phyloP scores from a whole-genome alignment of 2,113 vertebrate species.

The Vidua chalybeata region DNA sequence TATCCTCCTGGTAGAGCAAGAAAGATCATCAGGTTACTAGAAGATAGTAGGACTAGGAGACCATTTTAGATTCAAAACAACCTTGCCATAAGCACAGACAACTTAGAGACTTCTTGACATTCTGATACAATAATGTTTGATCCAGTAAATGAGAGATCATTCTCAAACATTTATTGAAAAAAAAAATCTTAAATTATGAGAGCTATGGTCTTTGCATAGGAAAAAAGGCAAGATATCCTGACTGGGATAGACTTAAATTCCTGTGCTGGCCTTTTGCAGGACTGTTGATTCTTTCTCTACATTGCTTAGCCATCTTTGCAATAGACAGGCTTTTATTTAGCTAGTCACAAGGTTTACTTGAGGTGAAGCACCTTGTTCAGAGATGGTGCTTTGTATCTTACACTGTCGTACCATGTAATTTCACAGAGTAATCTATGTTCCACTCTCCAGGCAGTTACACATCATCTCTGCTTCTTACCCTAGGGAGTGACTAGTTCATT shows the following conservation, averaged over 20 bases:
- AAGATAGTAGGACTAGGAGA: not conserved
- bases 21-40: not conserved
- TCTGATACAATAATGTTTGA: not conserved
- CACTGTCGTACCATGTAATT: not conserved
- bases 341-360: not conserved
- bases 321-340: not conserved
- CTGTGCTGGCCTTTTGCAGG: not conserved
- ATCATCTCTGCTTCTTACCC: slow-evolving; percentile 11
- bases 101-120: not conserved
- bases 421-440: not conserved
- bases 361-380: slow-evolving; percentile 3
- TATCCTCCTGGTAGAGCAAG: not conserved
- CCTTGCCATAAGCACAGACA: not conserved
- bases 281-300: not conserved
- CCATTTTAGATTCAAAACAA: not conserved
- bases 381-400: not conserved
- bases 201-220: not conserved
- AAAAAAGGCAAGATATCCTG: not conserved
- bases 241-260: not conserved
- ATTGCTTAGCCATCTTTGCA: not conserved
- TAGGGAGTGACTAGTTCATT: slow-evolving; percentile 28
- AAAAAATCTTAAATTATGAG: not conserved
- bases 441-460: not conserved
- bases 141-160: not conserved
- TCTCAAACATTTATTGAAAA: not conserved